These are phyloP conservation scores for Prosapia bicincta DNA, from an alignment of 2,888 invertebrate genomes.

Conservation along the genomic window DNA sequence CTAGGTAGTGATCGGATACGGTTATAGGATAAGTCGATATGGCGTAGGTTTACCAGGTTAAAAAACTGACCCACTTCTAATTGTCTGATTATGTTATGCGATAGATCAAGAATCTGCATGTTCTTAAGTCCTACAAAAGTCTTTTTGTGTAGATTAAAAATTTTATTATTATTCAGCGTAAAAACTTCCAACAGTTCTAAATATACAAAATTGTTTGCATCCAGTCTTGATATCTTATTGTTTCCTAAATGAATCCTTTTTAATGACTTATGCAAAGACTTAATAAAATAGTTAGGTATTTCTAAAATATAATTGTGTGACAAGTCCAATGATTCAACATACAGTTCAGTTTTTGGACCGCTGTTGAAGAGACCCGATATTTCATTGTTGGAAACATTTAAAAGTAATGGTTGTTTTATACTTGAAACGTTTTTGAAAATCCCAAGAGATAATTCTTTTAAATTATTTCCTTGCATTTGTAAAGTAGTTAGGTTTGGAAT, in stretches of 20 bases:
- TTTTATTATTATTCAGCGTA: constrained; percentile 63
- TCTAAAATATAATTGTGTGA: constrained; percentile 58
- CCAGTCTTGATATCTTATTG: background rate
- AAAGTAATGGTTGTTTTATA: constrained; percentile 60
- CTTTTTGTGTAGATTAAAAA: constrained; percentile 65
- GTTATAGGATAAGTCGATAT: constrained; percentile 70
- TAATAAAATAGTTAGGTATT: background rate
- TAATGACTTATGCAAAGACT: background rate
- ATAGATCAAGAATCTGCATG: constrained; percentile 74
- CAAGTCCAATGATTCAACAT: constrained; percentile 66
- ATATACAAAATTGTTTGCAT: constrained; percentile 60
- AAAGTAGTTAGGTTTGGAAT: constrained; percentile 72
- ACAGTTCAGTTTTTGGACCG: constrained; percentile 48
- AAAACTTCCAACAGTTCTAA: constrained; percentile 64
- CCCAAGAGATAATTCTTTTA: constrained; percentile 64
- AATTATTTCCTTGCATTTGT: constrained; percentile 75
- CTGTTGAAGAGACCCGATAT: constrained; percentile 51
- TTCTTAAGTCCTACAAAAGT: constrained; percentile 72
- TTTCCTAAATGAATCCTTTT: background rate
- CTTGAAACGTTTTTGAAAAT: constrained; percentile 66
- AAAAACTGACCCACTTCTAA: constrained; percentile 77
- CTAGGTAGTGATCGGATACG: constrained; percentile 68
- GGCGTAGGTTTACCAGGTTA: constrained; percentile 67
- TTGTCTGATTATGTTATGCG: constrained; percentile 69
- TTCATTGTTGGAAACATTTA: constrained; percentile 73